These are phyloP conservation scores for Datnioides undecimradiatus DNA, from an alignment of 2,113 vertebrate genomes.

Conservation along the genomic window DNA sequence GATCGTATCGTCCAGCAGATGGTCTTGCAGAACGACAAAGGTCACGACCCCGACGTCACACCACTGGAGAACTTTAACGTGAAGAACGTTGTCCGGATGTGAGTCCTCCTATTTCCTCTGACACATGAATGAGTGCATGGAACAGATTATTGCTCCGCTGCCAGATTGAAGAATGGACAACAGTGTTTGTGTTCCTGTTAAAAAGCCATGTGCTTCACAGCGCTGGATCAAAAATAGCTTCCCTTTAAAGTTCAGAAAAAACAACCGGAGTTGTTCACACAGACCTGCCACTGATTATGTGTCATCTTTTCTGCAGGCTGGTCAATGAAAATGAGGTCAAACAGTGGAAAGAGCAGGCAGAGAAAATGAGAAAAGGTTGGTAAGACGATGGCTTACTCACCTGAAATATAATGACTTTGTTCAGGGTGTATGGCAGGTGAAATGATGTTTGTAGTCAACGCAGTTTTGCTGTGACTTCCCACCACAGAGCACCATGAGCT, in stretches of 20 bases:
- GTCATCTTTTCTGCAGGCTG: slow-evolving; percentile 85
- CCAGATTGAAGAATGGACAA: slow-evolving; percentile 33
- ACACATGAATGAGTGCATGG: slow-evolving; percentile 19
- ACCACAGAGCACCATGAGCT: slow-evolving; percentile 93
- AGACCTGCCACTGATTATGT: slow-evolving; percentile 41
- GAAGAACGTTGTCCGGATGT: slow-evolving; percentile 99
- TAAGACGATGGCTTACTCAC: not conserved
- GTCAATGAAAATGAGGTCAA: slow-evolving; percentile 99
- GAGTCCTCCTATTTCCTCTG: slow-evolving; percentile 73
- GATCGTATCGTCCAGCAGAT: slow-evolving; percentile 99
- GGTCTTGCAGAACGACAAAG: slow-evolving; percentile 98
- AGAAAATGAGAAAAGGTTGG: slow-evolving; percentile 98
- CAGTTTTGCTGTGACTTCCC: not conserved
- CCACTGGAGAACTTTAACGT: slow-evolving; percentile 99
- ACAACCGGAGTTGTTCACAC: not conserved
- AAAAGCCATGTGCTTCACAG: slow-evolving; percentile 30
- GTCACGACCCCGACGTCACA: slow-evolving; percentile 95
- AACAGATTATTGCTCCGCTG: slow-evolving; percentile 44
- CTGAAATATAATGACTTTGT: not conserved
- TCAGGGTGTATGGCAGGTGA: not conserved
- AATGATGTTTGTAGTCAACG: not conserved
- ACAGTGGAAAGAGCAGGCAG: slow-evolving; percentile 99
- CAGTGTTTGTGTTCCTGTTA: slow-evolving; percentile 24
- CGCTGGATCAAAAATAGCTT: slow-evolving; percentile 42
- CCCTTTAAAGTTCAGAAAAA: slow-evolving; percentile 36